Evolutionary conservation across 1,140 invertebrate genomes (phyloP).

Genomic region (Aphaenogaster floridana): DNA sequence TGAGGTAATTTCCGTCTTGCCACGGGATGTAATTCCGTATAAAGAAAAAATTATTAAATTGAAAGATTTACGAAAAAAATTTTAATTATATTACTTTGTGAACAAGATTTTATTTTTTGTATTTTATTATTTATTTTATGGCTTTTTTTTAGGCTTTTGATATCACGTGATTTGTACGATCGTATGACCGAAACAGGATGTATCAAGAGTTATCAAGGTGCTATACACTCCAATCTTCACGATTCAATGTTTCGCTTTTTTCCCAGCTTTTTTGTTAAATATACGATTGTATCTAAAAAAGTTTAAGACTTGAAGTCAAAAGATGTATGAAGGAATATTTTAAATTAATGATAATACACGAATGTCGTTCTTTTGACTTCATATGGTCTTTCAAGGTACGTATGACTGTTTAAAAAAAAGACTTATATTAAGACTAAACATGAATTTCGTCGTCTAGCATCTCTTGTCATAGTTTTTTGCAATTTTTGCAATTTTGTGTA

Average conservation of each 20-base stretch:
- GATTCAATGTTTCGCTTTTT: not conserved
- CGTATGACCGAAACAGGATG: not conserved
- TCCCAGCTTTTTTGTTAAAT: not conserved
- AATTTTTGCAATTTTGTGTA: constrained; percentile 72
- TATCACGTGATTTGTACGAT: not conserved
- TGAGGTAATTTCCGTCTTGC: not conserved
- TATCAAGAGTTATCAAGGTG: not conserved
- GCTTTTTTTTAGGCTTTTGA: not conserved
- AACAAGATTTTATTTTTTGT: not conserved
- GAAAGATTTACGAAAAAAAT: constrained; percentile 4
- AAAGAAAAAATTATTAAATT: constrained; percentile 14
- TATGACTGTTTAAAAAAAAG: constrained; percentile 24
- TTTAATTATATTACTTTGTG: not conserved
- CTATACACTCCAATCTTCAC: constrained; percentile 10
- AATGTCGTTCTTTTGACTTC: not conserved
- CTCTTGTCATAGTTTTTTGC: constrained; percentile 56
- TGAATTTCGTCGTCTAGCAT: constrained; percentile 52
- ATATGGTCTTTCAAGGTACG: not conserved
- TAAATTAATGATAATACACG: not conserved
- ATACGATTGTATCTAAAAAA: not conserved
- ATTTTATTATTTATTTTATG: not conserved
- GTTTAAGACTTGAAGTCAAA: not conserved
- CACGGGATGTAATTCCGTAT: not conserved
- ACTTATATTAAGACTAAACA: constrained; percentile 24
- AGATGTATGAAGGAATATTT: not conserved